These are phyloP conservation scores for Polypterus bichir DNA, from an alignment of 2,113 vertebrate genomes.

Conservation along the genomic window DNA sequence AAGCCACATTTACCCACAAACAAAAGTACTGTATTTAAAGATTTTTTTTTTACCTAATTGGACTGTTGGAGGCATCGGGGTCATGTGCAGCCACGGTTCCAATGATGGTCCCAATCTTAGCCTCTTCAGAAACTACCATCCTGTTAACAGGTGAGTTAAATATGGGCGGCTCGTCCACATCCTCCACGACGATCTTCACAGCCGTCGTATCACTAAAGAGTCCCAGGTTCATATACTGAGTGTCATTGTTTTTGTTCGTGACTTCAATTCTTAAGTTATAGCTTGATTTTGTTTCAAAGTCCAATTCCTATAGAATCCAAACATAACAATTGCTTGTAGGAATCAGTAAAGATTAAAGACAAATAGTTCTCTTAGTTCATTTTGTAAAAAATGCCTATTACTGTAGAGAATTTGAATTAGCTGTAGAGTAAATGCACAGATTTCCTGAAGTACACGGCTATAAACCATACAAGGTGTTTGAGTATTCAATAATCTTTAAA, in stretches of 20 bases:
- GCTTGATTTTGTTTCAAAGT: slow-evolving; percentile 81
- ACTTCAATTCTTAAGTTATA: slow-evolving; percentile 80
- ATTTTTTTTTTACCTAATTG: slow-evolving; percentile 65
- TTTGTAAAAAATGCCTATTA: too few species aligned
- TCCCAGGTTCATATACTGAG: slow-evolving; percentile 70
- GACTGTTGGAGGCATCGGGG: slow-evolving; percentile 72
- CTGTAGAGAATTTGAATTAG: too few species aligned
- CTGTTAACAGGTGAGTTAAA: slow-evolving; percentile 59
- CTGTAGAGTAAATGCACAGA: too few species aligned
- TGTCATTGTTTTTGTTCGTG: slow-evolving; percentile 78
- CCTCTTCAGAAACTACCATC: slow-evolving; percentile 83
- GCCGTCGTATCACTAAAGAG: slow-evolving; percentile 76
- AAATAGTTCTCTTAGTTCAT: too few species aligned
- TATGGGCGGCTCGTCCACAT: slow-evolving; percentile 81
- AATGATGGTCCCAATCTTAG: slow-evolving; percentile 72
- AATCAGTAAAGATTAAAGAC: not conserved
- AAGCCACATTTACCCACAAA: too few species aligned
- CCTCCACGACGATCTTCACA: slow-evolving; percentile 77
- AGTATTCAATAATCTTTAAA: too few species aligned
- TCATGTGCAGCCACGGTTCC: slow-evolving; percentile 80
- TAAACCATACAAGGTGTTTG: too few species aligned
- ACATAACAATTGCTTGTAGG: not conserved
- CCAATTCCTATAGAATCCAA: slow-evolving; percentile 57
- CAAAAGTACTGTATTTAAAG: too few species aligned
- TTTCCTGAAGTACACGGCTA: too few species aligned